Percentiles rank a stretch among this genome's conserved stretches.
phyloP scores from a whole-genome alignment of 2,888 invertebrate genomes.

The Lomographa bimaculata region DNA sequence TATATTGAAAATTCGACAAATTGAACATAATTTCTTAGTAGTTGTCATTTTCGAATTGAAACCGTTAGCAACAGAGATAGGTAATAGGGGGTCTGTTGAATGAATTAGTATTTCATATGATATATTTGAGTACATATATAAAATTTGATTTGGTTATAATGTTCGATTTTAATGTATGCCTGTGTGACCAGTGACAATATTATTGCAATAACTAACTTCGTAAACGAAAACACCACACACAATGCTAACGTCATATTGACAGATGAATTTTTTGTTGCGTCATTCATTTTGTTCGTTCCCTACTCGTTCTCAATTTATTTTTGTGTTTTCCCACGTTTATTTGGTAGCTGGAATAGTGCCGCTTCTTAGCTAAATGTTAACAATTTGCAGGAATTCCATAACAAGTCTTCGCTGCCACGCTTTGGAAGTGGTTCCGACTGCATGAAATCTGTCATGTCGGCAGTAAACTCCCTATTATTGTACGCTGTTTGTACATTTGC shows the following conservation, averaged over 20 bases:
- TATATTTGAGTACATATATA: too few relatives aligned
- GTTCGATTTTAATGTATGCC: too few relatives aligned
- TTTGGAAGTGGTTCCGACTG: conserved; percentile 13
- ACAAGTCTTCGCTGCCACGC: conserved; percentile 5
- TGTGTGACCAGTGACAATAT: too few relatives aligned
- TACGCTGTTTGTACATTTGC: conserved; percentile 17
- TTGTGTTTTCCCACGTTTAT: conserved; percentile 52
- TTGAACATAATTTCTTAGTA: too few relatives aligned
- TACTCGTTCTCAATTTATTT: conserved; percentile 43
- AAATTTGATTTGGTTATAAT: too few relatives aligned
- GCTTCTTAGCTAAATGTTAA: conserved; percentile 16
- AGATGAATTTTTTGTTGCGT: conserved; percentile 50
- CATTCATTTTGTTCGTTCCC: conserved; percentile 40
- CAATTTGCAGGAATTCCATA: conserved; percentile 16
- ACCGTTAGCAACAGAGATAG: too few relatives aligned
- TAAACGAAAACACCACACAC: conserved; percentile 18
- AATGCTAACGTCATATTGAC: conserved; percentile 12
- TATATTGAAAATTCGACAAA: too few relatives aligned
- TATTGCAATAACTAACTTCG: conserved; percentile 12
- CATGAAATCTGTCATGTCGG: conserved; percentile 28
- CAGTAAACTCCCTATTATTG: conserved; percentile 25
- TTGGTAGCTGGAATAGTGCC: conserved; percentile 22
- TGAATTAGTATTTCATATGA: too few relatives aligned
- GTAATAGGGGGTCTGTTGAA: too few relatives aligned
- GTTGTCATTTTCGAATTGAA: too few relatives aligned